Conservation (phyloP, 2,797 vertebrate genomes). For the Novumbra hubbsi region DNA sequence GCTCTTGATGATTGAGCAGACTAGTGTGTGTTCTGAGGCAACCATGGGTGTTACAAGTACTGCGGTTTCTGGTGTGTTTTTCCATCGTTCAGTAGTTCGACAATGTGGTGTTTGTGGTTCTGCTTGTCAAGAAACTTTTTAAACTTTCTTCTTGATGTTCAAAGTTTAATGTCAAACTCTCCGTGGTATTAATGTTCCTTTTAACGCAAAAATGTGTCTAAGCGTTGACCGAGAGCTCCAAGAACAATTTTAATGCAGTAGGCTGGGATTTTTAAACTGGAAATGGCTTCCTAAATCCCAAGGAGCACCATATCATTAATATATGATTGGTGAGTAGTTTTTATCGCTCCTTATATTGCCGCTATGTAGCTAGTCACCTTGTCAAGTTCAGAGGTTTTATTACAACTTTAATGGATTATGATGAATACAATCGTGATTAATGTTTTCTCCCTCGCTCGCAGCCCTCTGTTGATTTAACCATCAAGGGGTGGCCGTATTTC, state of each 20-base stretch:
- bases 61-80: not conserved
- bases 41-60: not conserved
- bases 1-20: not conserved
- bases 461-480: slow-evolving; percentile 46
- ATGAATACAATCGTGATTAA: slow-evolving; percentile 57
- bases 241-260: slow-evolving; percentile 51
- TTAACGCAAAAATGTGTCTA: slow-evolving; percentile 32
- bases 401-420: slow-evolving; percentile 66
- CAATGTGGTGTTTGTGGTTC: not conserved
- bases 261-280: slow-evolving; percentile 60
- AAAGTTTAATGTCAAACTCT: not conserved
- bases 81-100: no score
- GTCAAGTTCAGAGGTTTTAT: slow-evolving; percentile 74
- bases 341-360: slow-evolving; percentile 70
- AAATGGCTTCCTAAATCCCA: slow-evolving; percentile 60
- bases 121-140: not conserved
- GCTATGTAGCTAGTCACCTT: slow-evolving; percentile 70
- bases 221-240: slow-evolving; percentile 37
- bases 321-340: slow-evolving; percentile 68
- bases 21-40: not conserved
- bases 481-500: slow-evolving; percentile 48
- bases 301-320: slow-evolving; percentile 68
- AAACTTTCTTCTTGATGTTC: not conserved
- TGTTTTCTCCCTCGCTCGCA: slow-evolving; percentile 45
- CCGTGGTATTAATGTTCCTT: not conserved